Evolutionary conservation across 2,888 invertebrate genomes (phyloP), one percentile per base, ranked within the genome.

Genomic region (Smittia aterrima): DNA sequence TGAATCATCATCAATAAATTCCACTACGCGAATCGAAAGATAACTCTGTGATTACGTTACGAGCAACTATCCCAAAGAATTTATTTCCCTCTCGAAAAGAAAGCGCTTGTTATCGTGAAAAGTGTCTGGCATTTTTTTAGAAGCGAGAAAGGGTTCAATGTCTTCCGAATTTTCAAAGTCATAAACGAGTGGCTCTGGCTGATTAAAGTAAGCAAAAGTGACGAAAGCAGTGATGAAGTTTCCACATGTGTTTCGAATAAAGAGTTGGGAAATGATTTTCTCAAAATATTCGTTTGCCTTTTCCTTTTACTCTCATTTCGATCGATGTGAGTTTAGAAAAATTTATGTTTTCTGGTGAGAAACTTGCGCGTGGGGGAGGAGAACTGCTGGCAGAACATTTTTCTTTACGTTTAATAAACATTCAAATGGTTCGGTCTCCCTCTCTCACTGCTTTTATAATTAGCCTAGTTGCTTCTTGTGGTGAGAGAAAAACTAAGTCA

Each of bases 381-480:
- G 38, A 22, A 68, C 24, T n/a, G 24, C 7, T 58, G 58, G 58
- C 47, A 47, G 47, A 47, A 22, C 13, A 58, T 58, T 58, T 32
- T 58, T 58, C 20, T 58, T 58, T 18, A 18, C 32, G 40, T 68
- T 66, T 40, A 4, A 40, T 22, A 71, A 54, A 71, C 25, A 53
- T 66, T 16, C 25, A 27, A 2, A 66, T 66, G 66, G 4, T 27
- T 24, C 32, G 1, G 25, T 16, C 18, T 62, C 62, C 4, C 62
- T 62, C 22, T 53, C 53, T 38, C 68, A 22, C 27, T n/a, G 24
- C 24, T 71, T 58, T 53, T 71, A 71, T 53, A 71, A 71, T 71
- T 71, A 71, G 70, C 70, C 53, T 54, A 54, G 70, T 58, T 58
- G 11, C 16, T 58, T n/a, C 7, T 47, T 47, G 7, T 13, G 58